These are phyloP conservation scores for Carterocephalus palaemon DNA, from an alignment of 2,888 invertebrate species.

Conservation along the genomic window DNA sequence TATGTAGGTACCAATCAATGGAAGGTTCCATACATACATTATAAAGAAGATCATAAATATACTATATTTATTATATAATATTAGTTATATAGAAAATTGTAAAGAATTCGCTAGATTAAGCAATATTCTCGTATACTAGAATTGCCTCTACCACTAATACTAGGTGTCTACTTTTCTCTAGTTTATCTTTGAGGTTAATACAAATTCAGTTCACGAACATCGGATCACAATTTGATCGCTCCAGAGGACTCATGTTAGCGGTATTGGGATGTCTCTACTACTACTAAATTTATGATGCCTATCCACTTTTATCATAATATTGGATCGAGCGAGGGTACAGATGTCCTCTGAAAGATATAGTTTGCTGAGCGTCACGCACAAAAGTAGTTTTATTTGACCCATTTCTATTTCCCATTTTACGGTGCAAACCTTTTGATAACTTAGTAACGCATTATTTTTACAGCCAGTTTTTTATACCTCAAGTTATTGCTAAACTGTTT, in stretches of 20 bases:
- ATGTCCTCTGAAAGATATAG: conserved; percentile 51
- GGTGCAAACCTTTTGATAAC: no score
- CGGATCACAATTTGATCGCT: conserved; percentile 73
- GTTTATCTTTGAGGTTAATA: conserved; percentile 5
- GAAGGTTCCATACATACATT: no score
- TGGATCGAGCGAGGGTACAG: conserved; percentile 62
- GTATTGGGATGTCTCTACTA: conserved; percentile 52
- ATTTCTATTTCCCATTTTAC: conserved; percentile 3
- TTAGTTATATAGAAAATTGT: no score
- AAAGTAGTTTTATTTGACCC: not conserved
- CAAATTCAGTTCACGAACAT: conserved; percentile 58
- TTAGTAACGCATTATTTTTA: no score
- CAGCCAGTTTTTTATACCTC: no score
- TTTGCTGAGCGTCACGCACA: conserved; percentile 5
- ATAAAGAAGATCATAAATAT: no score
- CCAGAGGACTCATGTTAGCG: conserved; percentile 44
- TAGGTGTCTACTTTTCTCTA: conserved; percentile 1
- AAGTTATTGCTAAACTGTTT: no score
- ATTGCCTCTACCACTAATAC: no score
- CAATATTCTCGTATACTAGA: no score
- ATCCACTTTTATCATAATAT: conserved; percentile 71
- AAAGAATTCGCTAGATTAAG: no score
- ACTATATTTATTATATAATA: no score
- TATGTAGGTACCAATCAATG: no score
- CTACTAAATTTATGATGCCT: conserved; percentile 58